Percentiles rank a stretch among this genome's conserved stretches.
phyloP scores from a whole-genome alignment of 2,797 vertebrate species.

The Trematomus bernacchii region DNA sequence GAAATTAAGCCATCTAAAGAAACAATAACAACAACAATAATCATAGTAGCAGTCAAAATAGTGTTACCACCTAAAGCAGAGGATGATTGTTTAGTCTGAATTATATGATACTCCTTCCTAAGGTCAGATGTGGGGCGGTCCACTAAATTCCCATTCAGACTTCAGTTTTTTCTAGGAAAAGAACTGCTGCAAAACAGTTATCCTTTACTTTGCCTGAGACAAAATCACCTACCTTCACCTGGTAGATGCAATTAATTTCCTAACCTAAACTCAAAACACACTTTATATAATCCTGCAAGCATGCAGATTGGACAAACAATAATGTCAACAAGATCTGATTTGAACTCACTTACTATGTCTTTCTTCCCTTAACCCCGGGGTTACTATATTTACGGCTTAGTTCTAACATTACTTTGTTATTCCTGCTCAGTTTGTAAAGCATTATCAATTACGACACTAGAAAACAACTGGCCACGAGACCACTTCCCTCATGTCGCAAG shows the following conservation, averaged over 20 bases:
- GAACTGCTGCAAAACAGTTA: slow-evolving; percentile 71
- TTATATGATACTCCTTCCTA: slow-evolving; percentile 70
- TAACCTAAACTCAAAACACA: slow-evolving; percentile 37
- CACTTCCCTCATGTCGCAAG: slow-evolving; percentile 48
- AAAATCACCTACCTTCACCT: slow-evolving; percentile 31
- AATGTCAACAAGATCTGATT: slow-evolving; percentile 36
- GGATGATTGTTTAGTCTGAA: slow-evolving; percentile 79
- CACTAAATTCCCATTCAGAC: slow-evolving; percentile 13
- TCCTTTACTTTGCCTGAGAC: slow-evolving; percentile 42
- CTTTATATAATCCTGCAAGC: slow-evolving; percentile 8
- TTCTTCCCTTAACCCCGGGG: slow-evolving; percentile 37
- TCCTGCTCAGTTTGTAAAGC: slow-evolving; percentile 39
- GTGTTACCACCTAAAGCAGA: slow-evolving; percentile 80
- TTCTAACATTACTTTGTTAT: slow-evolving; percentile 33
- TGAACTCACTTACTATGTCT: slow-evolving; percentile 26
- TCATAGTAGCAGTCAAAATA: slow-evolving; percentile 78
- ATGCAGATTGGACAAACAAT: slow-evolving; percentile 26
- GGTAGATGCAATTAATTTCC: slow-evolving; percentile 18
- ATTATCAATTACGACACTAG: slow-evolving; percentile 53
- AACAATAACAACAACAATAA: slow-evolving; percentile 81
- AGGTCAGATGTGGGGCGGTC: slow-evolving; percentile 32
- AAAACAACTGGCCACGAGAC: slow-evolving; percentile 75
- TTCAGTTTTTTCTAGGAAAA: slow-evolving; percentile 36
- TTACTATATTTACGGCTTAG: slow-evolving; percentile 45
- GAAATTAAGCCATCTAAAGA: slow-evolving; percentile 82